Base-by-base conservation (phyloP, 2,888 invertebrate species). In the Amitus sp. region DNA sequence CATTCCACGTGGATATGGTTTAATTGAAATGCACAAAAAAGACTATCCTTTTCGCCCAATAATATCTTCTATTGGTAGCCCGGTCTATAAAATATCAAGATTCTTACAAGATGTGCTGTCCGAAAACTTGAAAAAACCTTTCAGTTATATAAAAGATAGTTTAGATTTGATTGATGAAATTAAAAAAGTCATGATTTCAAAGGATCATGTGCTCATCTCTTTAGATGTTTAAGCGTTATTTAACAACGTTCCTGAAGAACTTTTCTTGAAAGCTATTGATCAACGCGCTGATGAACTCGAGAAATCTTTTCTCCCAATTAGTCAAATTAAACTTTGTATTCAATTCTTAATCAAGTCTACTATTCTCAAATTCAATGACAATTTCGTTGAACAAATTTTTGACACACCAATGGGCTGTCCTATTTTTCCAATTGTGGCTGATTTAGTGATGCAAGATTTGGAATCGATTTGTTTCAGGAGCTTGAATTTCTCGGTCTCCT, bases 331-430 rank as follows among this genome's bases (percentile, higher is more conserved):
- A 34, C 4, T 6, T 34, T 34, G 10, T n/a, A 34, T 34, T 34
- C 3, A 34, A 42, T 53, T 53, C 34, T 63, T 13, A 48, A 48
- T 23, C 4, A 23, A 23, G 4, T 47, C 52, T 13, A 46, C 52
- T 2, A 51, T 33, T 43, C 62, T 62, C 47, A n/a, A 30, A 18
- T 66, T 57, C 19, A 46, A 62, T n/a, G 18, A 33, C 3, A 18
- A 20, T 13, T 40, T 50, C 13, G 66, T 66, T 42, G 55, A 65
- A 43, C 67, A 68, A 49, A 47, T 62, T 5, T 52, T 60, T 48
- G 68, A 66, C 6, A 57, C 68, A n/a, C 64, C 67, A 5, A 69
- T 71, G 68, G 69, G 70, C 9, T 66, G 63, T 9, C 67, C 69
- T 1, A 34, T 71, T 2, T 69, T 66, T 9, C 67, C 68, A 27